A percentile compares a stretch with the other conserved stretches of the same genome.
These are phyloP conservation scores for Ptychoptera albimana DNA, from an alignment of 2,888 invertebrate species.

Conservation along the genomic window DNA sequence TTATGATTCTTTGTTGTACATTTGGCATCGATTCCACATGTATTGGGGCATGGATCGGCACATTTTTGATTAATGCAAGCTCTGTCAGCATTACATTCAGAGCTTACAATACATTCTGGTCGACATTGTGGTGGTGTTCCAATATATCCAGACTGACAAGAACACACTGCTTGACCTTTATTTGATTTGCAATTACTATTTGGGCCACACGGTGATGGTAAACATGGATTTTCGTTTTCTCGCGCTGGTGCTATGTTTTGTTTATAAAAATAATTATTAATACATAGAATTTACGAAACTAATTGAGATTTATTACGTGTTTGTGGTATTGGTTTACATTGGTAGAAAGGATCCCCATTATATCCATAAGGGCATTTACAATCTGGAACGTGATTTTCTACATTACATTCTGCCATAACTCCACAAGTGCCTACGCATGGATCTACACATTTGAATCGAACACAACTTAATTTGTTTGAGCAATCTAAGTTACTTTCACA, in stretches of 20 bases:
- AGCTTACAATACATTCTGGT: slow-evolving; percentile 75
- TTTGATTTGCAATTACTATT: slow-evolving; percentile 71
- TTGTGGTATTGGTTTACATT: slow-evolving; percentile 42
- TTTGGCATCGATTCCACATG: slow-evolving; percentile 71
- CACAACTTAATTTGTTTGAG: slow-evolving; percentile 52
- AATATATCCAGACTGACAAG: slow-evolving; percentile 61
- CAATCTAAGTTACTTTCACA: slow-evolving; percentile 70
- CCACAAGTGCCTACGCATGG: slow-evolving; percentile 78
- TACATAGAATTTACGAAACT: slow-evolving; percentile 18
- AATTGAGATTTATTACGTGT: slow-evolving; percentile 17
- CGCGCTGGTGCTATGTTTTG: slow-evolving; percentile 27
- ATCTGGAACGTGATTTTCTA: slow-evolving; percentile 61
- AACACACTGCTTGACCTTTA: slow-evolving; percentile 69
- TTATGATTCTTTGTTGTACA: slow-evolving; percentile 73
- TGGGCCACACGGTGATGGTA: slow-evolving; percentile 74
- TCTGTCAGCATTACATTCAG: slow-evolving; percentile 64
- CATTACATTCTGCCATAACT: slow-evolving; percentile 57
- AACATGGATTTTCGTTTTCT: slow-evolving; percentile 50
- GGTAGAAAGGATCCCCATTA: slow-evolving; percentile 70
- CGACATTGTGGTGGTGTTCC: slow-evolving; percentile 67
- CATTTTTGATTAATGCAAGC: slow-evolving; percentile 79
- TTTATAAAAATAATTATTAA: slow-evolving; percentile 14
- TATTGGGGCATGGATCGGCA: slow-evolving; percentile 73
- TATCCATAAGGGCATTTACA: slow-evolving; percentile 60
- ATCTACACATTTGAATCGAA: slow-evolving; percentile 67